phyloP scores from a whole-genome alignment of 23 tunicate species.

The Clavelina lepadiformis region DNA sequence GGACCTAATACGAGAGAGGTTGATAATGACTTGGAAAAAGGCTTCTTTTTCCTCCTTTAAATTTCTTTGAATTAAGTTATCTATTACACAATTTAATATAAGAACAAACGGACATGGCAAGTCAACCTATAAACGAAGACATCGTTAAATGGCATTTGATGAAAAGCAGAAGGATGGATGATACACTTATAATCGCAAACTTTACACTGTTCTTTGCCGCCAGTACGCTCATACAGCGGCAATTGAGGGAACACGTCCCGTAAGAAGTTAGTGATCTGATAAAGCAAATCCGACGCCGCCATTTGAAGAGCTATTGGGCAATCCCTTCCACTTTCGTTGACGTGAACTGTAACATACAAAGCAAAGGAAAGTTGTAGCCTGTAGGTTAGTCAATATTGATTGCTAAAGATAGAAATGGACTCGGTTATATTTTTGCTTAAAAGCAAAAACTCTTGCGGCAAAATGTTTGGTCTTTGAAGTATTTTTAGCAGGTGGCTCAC shows the following conservation, averaged over 20 bases:
- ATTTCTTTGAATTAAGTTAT: too few relatives aligned
- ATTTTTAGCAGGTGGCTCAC: constrained; percentile 26
- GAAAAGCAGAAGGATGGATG: too few relatives aligned
- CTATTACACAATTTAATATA: too few relatives aligned
- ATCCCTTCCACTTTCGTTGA: constrained; percentile 58
- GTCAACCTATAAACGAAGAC: too few relatives aligned
- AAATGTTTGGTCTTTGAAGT: too few relatives aligned
- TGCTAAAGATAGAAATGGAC: background rate
- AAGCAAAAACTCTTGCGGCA: too few relatives aligned
- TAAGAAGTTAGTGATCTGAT: constrained; percentile 74
- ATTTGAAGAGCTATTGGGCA: constrained; percentile 57
- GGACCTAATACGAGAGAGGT: too few relatives aligned
- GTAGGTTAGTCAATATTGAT: background rate
- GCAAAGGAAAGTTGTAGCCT: background rate
- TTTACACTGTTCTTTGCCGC: background rate
- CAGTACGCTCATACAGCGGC: constrained; percentile 5
- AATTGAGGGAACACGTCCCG: constrained; percentile 51
- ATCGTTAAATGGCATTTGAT: too few relatives aligned
- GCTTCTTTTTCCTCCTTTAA: too few relatives aligned
- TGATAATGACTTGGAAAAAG: too few relatives aligned
- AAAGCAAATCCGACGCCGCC: constrained; percentile 63
- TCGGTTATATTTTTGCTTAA: background rate
- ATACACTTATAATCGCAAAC: background rate
- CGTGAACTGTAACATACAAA: constrained; percentile 30
- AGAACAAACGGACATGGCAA: too few relatives aligned